Conservation (phyloP, 2,888 invertebrate genomes). For the Thymelicus sylvestris region DNA sequence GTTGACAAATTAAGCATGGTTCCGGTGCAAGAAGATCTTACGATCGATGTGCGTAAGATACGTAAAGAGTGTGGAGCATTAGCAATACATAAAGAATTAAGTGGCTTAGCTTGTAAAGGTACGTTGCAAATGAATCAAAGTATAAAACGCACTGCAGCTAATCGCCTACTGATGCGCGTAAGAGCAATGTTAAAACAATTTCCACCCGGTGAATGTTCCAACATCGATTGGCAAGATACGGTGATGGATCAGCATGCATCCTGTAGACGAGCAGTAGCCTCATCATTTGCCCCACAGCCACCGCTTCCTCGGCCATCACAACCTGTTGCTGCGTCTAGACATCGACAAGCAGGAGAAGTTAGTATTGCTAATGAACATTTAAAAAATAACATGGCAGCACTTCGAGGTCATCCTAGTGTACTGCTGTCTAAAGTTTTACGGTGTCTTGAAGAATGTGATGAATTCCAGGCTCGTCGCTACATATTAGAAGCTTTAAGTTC, state of each 20-base stretch:
- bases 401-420: constrained; percentile 58
- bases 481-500: constrained; percentile 58
- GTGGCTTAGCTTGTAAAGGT: constrained; percentile 63
- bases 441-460: constrained; percentile 62
- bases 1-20: constrained; percentile 57
- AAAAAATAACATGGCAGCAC: constrained; percentile 54
- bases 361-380: constrained; percentile 60
- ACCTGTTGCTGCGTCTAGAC: constrained; percentile 59
- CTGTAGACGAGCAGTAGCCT: constrained; percentile 68
- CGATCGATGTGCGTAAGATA: constrained; percentile 63
- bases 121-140: constrained; percentile 69
- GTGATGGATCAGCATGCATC: constrained; percentile 73
- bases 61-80: constrained; percentile 71
- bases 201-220: constrained; percentile 61
- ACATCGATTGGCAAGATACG: constrained; percentile 68
- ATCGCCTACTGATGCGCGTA: constrained; percentile 66
- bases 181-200: constrained; percentile 72
- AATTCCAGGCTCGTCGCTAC: constrained; percentile 59
- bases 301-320: constrained; percentile 53
- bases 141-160: constrained; percentile 75
- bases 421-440: constrained; percentile 64
- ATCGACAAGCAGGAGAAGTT: constrained; percentile 62
- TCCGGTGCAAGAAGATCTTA: constrained; percentile 54
- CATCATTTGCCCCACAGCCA: constrained; percentile 73
- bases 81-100: constrained; percentile 73